These are phyloP conservation scores for Monopis laevigella DNA, from an alignment of 2,888 invertebrate species.

Conservation along the genomic window DNA sequence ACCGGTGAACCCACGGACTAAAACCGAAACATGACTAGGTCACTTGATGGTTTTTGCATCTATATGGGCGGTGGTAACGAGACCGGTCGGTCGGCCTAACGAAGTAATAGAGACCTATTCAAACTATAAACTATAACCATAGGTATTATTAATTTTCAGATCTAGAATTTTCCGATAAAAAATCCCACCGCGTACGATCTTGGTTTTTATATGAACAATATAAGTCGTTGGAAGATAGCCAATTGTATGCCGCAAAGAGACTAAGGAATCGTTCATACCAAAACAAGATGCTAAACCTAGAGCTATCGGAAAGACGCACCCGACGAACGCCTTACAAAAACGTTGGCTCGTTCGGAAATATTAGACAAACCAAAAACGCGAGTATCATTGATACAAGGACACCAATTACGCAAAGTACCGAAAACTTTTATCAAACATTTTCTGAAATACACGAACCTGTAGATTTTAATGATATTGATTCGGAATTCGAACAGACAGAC, in stretches of 20 bases:
- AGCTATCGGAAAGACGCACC: constrained; percentile 39
- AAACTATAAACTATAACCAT: too few species aligned
- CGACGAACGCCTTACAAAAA: constrained; percentile 33
- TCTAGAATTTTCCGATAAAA: constrained; percentile 34
- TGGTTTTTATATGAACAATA: constrained; percentile 59
- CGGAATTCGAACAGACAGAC: background rate
- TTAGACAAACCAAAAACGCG: background rate
- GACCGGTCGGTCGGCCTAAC: too few species aligned
- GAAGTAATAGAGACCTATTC: too few species aligned
- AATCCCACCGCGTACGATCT: constrained; percentile 45
- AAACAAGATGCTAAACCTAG: constrained; percentile 39
- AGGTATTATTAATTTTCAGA: too few species aligned
- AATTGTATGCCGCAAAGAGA: constrained; percentile 39
- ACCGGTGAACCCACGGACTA: too few species aligned
- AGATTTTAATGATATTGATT: background rate
- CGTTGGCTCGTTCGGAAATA: too few species aligned
- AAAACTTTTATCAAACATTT: constrained; percentile 31
- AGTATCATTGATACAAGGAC: constrained; percentile 1
- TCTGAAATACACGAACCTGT: constrained; percentile 33
- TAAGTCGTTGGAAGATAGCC: constrained; percentile 45
- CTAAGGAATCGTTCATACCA: constrained; percentile 42
- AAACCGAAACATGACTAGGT: too few species aligned
- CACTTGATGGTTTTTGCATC: too few species aligned
- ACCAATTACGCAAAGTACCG: background rate
- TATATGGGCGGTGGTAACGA: too few species aligned